phyloP scores from a whole-genome alignment of 2,797 vertebrate genomes.

The Petrocephalus schoutedeni region DNA sequence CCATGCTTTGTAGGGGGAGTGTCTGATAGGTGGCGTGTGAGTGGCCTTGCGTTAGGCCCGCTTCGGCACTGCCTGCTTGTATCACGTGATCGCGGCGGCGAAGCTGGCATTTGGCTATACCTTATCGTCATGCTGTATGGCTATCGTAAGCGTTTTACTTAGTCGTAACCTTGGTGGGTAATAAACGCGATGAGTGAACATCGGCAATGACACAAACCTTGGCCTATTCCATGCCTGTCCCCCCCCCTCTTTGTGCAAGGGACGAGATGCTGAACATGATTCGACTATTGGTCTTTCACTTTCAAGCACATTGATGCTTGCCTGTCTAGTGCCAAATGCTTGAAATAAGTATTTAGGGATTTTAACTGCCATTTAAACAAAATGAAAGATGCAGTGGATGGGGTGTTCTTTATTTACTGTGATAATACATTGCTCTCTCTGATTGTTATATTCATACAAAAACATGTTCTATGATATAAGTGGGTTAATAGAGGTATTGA shows the following conservation, averaged over 20 bases:
- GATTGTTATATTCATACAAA: neutral
- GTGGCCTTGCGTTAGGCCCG: neutral
- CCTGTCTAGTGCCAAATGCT: neutral
- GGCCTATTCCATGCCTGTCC: neutral
- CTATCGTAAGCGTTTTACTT: neutral
- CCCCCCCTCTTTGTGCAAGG: neutral
- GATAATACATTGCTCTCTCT: neutral
- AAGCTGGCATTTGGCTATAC: neutral
- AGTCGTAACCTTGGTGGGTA: neutral
- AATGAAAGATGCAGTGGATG: neutral
- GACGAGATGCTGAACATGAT: neutral
- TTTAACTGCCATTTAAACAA: slow-evolving; percentile 3
- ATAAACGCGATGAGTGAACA: neutral
- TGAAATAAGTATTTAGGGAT: neutral
- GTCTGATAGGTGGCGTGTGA: neutral
- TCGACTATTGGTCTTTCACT: neutral
- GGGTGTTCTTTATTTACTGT: neutral
- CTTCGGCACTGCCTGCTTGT: neutral
- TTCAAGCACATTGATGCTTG: neutral
- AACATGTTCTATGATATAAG: neutral
- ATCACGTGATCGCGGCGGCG: neutral
- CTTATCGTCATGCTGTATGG: neutral
- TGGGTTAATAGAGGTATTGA: neutral
- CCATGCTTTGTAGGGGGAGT: neutral
- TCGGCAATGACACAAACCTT: slow-evolving; percentile 3